Evolutionary conservation across 2,113 vertebrate genomes (phyloP).

Genomic region (Pelusios castaneus): DNA sequence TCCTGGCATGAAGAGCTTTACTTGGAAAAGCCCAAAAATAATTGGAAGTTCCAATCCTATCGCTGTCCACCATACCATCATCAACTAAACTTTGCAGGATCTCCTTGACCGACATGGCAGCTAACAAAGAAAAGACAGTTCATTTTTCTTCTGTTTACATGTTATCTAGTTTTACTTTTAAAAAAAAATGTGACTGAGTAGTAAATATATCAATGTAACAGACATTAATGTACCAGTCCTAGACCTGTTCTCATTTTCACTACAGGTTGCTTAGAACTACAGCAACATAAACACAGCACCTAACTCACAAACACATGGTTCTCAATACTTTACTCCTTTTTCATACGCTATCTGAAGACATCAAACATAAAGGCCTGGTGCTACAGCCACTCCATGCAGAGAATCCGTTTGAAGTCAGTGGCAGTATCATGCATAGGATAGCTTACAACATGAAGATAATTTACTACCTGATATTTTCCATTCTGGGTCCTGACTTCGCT

Average conservation of each 20-base stretch:
- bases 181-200: background rate
- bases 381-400: background rate
- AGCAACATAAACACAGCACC: background rate
- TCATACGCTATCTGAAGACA: background rate
- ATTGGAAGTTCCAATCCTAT: conserved; percentile 96
- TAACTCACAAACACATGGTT: background rate
- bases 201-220: background rate
- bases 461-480: background rate
- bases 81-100: conserved; percentile 96
- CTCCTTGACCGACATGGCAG: conserved; percentile 95
- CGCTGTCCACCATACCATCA: conserved; percentile 95
- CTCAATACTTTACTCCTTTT: background rate
- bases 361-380: background rate
- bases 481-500: background rate
- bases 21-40: conserved; percentile 99
- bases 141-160: background rate
- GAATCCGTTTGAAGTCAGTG: background rate
- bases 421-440: background rate
- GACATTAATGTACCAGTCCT: background rate
- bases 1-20: conserved; percentile 90
- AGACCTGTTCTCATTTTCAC: background rate
- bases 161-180: background rate
- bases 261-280: background rate
- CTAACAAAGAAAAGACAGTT: conserved; percentile 70
- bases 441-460: background rate